Evolutionary conservation across 2,888 invertebrate species (phyloP).

Genomic region (Xestia sexstrigata): DNA sequence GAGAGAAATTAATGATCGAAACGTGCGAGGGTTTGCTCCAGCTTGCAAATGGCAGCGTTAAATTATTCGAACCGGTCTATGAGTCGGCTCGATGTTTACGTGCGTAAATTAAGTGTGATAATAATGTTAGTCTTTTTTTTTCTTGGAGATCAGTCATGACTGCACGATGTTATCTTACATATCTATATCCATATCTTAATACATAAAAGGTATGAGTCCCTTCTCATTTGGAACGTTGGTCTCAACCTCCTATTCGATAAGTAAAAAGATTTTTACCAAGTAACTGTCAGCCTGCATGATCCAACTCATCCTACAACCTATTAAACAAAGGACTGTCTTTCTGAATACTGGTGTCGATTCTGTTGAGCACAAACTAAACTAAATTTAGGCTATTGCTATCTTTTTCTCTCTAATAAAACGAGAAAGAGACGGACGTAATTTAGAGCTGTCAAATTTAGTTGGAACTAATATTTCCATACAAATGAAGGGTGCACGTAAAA

Average conservation of each 20-base stretch:
- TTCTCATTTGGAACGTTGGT: not conserved
- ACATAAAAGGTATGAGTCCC: not conserved
- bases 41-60: constrained; percentile 46
- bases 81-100: not conserved
- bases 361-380: too few species aligned
- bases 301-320: not conserved
- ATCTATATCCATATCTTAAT: not conserved
- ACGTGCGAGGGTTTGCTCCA: constrained; percentile 40
- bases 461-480: too few species aligned
- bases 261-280: not conserved
- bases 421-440: too few species aligned
- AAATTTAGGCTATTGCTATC: too few species aligned
- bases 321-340: not conserved
- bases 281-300: not conserved
- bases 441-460: too few species aligned
- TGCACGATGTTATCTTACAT: not conserved
- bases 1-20: constrained; percentile 71
- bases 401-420: too few species aligned
- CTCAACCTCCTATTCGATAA: not conserved
- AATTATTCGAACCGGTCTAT: constrained; percentile 19
- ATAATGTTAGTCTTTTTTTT: not conserved
- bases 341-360: not conserved
- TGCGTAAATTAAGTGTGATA: not conserved
- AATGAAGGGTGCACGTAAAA: too few species aligned
- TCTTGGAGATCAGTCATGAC: not conserved